Evolutionary conservation across 2,113 vertebrate genomes (phyloP).

Genomic region (Cyphomyrus discorhynchus): DNA sequence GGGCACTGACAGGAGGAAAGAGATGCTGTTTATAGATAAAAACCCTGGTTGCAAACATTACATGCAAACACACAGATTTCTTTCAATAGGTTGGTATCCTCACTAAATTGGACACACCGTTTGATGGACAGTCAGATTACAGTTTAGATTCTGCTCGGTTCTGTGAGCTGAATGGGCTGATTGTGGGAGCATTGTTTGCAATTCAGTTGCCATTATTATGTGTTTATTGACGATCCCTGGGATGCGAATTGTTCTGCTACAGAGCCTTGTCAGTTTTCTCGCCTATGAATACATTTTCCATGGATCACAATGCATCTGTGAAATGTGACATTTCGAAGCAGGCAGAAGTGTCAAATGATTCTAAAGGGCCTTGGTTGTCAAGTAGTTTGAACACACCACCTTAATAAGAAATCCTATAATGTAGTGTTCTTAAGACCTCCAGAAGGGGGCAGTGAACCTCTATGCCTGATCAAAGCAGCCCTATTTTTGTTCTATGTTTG

Average conservation of each 20-base stretch:
- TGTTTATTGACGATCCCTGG: neutral
- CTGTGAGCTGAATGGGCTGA: neutral
- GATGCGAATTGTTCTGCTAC: neutral
- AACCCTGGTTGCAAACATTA: neutral
- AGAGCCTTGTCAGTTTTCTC: slow-evolving; percentile 4
- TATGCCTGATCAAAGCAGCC: slow-evolving; percentile 22
- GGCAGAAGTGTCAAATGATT: slow-evolving; percentile 15
- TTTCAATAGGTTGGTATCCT: neutral
- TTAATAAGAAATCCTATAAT: slow-evolving; percentile 22
- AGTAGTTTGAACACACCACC: slow-evolving; percentile 28
- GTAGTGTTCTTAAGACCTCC: slow-evolving; percentile 24
- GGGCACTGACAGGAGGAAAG: neutral
- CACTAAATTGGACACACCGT: neutral
- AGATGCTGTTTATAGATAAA: neutral
- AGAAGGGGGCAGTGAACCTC: slow-evolving; percentile 57
- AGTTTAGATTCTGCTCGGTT: neutral
- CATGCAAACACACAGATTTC: neutral
- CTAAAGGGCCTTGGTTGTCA: slow-evolving; percentile 17
- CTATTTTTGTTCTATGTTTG: neutral
- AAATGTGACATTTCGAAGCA: slow-evolving; percentile 33
- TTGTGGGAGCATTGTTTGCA: neutral
- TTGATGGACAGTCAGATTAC: neutral
- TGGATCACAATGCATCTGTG: slow-evolving; percentile 20
- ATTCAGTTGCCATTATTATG: neutral
- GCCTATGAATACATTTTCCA: slow-evolving; percentile 20